Base-by-base conservation (phyloP, 2,113 vertebrate genomes). In the Paradisaea rubra region DNA sequence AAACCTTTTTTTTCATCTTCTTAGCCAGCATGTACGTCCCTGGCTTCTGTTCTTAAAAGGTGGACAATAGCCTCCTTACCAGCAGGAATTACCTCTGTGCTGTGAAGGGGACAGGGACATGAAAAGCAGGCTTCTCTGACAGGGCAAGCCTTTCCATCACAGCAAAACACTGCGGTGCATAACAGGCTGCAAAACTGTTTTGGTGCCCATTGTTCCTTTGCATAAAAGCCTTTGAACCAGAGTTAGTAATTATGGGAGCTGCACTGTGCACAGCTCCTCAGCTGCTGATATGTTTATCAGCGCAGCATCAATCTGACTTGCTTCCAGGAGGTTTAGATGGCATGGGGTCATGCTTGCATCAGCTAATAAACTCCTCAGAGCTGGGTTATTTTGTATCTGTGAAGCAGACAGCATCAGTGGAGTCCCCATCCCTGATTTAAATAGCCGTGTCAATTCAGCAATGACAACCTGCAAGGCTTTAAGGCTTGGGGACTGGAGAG, bases 151-250 rank as follows among this genome's bases (percentile, higher is more conserved):
- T 69, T 81, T 61, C 86, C 57, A 89, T 73, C 91, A 45, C 47
- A 82, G 81, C 84, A 88, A 72, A 94, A 85, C 54, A 76, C 61
- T 39, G 63, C 0, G 4, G 84, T 69, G 53, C 63, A 24, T 42
- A 94, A 77, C 81, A 94, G 91, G 42, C 89, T 91, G 73, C 84
- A 89, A 27, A 42, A 20, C 73, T 87, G 87, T 91, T 94, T 89
- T 85, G 94, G 63, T 87, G 87, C 93, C 78, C 84, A 70, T 66
- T 85, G 91, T 86, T 94, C 63, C 68, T 92, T 93, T 95, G 94
- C 94, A 96, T 95, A 89, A 91, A 96, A 95, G 87, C 64, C 89
- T 96, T 95, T 94, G 94, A 97, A 91, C 81, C 13, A 0, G 81
- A 94, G 93, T 92, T 25, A 80, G 84, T 87, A 95, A 95, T 94